phyloP scores from a whole-genome alignment of 2,888 invertebrate genomes.

The Thera britannica region DNA sequence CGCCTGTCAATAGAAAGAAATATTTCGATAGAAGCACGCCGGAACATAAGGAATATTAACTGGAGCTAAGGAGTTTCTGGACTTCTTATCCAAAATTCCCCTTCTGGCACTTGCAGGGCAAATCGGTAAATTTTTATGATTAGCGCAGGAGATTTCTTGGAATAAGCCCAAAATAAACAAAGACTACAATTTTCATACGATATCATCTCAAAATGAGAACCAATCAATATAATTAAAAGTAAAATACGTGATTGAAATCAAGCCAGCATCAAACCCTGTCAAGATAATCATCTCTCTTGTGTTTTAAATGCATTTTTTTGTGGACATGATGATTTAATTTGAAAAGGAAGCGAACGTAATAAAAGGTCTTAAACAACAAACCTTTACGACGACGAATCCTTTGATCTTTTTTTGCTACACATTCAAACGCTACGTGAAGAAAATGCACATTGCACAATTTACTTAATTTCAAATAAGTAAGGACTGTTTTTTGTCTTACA shows the following conservation, averaged over 20 bases:
- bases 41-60: no score
- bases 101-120: no score
- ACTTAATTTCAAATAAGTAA: constrained; percentile 21
- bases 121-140: no score
- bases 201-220: not conserved
- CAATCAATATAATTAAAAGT: not conserved
- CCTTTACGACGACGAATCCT: constrained; percentile 36
- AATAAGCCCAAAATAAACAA: no score
- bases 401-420: constrained; percentile 33
- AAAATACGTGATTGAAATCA: not conserved
- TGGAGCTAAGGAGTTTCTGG: no score
- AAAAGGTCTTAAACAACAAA: constrained; percentile 16
- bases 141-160: no score
- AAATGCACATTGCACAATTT: constrained; percentile 37
- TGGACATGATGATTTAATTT: constrained; percentile 10
- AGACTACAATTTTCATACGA: not conserved
- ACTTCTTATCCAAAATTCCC: no score
- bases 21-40: no score
- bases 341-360: constrained; percentile 14
- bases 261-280: constrained; percentile 4
- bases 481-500: not conserved
- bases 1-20: no score
- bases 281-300: constrained; percentile 1
- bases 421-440: constrained; percentile 32
- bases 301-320: constrained; percentile 2